phyloP scores from a whole-genome alignment of 2,888 invertebrate genomes.

The Drosophila quasianomalipes region DNA sequence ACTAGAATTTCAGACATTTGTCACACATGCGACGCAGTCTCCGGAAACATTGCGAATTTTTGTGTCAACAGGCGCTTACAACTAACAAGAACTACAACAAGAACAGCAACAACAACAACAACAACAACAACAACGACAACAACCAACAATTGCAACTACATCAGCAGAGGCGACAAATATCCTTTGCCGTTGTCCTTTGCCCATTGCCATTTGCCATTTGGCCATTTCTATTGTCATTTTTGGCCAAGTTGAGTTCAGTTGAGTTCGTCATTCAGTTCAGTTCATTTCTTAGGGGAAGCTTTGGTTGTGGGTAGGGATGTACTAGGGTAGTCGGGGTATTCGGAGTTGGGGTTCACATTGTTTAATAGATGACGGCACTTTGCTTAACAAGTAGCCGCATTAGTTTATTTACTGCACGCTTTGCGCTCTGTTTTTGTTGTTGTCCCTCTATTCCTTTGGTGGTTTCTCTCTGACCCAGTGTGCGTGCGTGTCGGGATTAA shows the following conservation, averaged over 20 bases:
- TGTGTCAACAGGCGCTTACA: slow-evolving; percentile 70
- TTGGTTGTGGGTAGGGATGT: background rate
- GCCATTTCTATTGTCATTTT: slow-evolving; percentile 47
- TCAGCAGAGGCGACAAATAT: slow-evolving; percentile 29
- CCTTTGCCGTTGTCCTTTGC: slow-evolving; percentile 11
- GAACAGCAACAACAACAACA: slow-evolving; percentile 12
- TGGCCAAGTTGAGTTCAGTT: slow-evolving; percentile 57
- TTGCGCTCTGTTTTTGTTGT: slow-evolving; percentile 3
- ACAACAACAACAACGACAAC: slow-evolving; percentile 7
- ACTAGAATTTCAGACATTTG: slow-evolving; percentile 67
- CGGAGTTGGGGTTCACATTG: slow-evolving; percentile 48
- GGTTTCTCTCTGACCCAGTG: background rate
- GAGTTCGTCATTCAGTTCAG: slow-evolving; percentile 53
- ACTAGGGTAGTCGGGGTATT: background rate
- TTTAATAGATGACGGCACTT: slow-evolving; percentile 80
- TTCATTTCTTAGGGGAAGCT: slow-evolving; percentile 33
- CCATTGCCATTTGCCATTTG: slow-evolving; percentile 1
- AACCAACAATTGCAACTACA: slow-evolving; percentile 30
- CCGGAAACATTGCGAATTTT: slow-evolving; percentile 70
- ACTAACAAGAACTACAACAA: slow-evolving; percentile 26
- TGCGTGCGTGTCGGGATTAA: slow-evolving; percentile 33
- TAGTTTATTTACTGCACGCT: slow-evolving; percentile 76
- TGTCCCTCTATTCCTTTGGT: slow-evolving; percentile 4
- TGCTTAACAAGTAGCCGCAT: slow-evolving; percentile 80
- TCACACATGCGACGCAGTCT: slow-evolving; percentile 76